Base-by-base conservation (phyloP, 2,888 invertebrate species). In the Ophioninae sp. region DNA sequence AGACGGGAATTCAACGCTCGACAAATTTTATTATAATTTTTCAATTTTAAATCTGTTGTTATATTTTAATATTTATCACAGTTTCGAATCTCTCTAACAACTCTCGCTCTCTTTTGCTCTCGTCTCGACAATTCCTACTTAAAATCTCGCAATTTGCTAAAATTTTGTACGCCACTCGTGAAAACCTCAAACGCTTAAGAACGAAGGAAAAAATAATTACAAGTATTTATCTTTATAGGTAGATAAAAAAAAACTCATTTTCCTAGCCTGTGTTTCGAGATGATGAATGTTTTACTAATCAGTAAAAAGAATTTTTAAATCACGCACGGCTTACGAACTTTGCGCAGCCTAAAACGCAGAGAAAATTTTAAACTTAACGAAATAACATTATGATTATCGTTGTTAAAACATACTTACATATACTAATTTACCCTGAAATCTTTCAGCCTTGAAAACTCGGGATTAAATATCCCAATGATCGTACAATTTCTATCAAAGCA, bases 31-130 rank as follows among this genome's bases (percentile, higher is more conserved):
- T 72, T 79, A 79, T 72, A 10, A 72, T 78, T 69, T 80, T 10
- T 58, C 81, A 73, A 82, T 77, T 82, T 68, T 82, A 82, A 78
- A 72, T 63, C 68, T 82, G 77, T 82, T 82, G 68, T 73, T 20
- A 13, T 51, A 61, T 72, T 61, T 67, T 80, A 59, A 74, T 73
- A 67, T 77, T 81, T 77, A 68, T 73, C 77, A 73, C 23, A 73
- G 72, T 82, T 82, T 78, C 22, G 9, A 63, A 78, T 6, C 39
- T 51, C 68, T 51, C 23, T 30, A 2, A 30, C 30, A 30, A 30
- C 30, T 56, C 9, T 41, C 67, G 44, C 67, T 61, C 68, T 67
- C 73, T 73, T 30, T 3, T 30, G 30, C 30, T 30, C 30, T 30
- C 39, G 65, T 63, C 44, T 61, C 61, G 51, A 67, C 77, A 71